Conservation (phyloP, 2,888 invertebrate genomes). For the Colletes collaris region DNA sequence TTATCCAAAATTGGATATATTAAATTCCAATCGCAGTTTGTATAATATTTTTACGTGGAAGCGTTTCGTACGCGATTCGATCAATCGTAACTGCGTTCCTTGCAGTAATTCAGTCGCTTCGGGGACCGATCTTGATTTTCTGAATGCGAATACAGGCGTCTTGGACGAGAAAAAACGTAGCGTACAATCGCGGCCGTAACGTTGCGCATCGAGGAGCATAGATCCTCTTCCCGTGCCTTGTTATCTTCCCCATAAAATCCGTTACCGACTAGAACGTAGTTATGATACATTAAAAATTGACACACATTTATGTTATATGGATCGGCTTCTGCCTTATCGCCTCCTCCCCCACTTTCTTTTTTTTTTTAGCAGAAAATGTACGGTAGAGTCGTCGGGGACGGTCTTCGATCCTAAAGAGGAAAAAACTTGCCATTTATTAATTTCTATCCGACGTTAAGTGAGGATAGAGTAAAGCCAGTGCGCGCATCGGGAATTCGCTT, state of each 20-base stretch:
- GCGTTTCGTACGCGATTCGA: neutral
- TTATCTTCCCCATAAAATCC: slow-evolving; percentile 55
- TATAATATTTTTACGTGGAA: no score
- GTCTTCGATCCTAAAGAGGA: slow-evolving; percentile 57
- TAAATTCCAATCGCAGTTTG: no score
- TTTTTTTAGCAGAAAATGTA: slow-evolving; percentile 15
- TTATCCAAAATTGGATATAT: no score
- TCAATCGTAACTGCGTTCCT: neutral
- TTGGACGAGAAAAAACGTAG: slow-evolving; percentile 63
- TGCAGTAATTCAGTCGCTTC: neutral
- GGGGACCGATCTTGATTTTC: neutral
- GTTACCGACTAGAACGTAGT: slow-evolving; percentile 75
- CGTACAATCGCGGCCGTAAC: slow-evolving; percentile 43
- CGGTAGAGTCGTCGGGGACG: slow-evolving; percentile 60
- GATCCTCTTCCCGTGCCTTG: slow-evolving; percentile 44
- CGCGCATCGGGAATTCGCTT: slow-evolving; percentile 26
- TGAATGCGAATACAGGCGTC: slow-evolving; percentile 42
- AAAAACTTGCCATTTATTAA: slow-evolving; percentile 36
- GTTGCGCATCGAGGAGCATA: slow-evolving; percentile 52
- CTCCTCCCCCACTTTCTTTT: slow-evolving; percentile 6
- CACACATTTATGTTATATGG: slow-evolving; percentile 77
- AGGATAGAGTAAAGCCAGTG: slow-evolving; percentile 42
- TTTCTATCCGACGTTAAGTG: slow-evolving; percentile 20
- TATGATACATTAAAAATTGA: slow-evolving; percentile 81
- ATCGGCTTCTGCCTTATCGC: slow-evolving; percentile 58